Evolutionary conservation across 1,140 invertebrate genomes (phyloP).

Genomic region (Chrysopa pallens): DNA sequence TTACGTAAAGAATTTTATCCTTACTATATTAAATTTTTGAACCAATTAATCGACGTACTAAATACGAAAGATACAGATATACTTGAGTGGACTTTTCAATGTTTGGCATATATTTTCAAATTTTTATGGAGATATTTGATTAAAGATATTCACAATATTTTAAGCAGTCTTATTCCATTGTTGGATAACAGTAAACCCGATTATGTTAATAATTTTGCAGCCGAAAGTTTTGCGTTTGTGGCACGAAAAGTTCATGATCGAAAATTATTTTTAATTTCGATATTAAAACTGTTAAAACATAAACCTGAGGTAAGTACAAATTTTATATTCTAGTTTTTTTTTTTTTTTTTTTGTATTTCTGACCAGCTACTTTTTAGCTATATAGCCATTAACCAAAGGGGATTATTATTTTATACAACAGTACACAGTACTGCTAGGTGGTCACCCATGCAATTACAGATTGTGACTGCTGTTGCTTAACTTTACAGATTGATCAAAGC

Average conservation of each 20-base stretch:
- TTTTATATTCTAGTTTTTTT: neutral
- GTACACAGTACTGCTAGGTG: too few relatives aligned
- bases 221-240: conserved; percentile 85
- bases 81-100: conserved; percentile 64
- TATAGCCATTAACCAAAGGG: too few relatives aligned
- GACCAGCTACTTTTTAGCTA: too few relatives aligned
- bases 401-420: too few relatives aligned
- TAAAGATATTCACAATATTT: conserved; percentile 55
- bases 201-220: conserved; percentile 84
- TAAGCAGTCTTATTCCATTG: conserved; percentile 55
- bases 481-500: too few relatives aligned
- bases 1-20: conserved; percentile 72
- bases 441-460: too few relatives aligned
- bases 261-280: conserved; percentile 47
- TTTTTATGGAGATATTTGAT: conserved; percentile 65
- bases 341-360: too few relatives aligned
- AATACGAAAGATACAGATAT: conserved; percentile 62
- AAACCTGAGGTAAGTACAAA: conserved; percentile 39
- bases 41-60: conserved; percentile 50
- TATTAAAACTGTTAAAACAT: conserved; percentile 45
- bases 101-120: conserved; percentile 79
- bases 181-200: conserved; percentile 48
- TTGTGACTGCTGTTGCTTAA: too few relatives aligned
- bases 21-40: conserved; percentile 53
- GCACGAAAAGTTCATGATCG: conserved; percentile 73